Conservation (phyloP, 2,888 invertebrate species). For the Leucophenga maculata region DNA sequence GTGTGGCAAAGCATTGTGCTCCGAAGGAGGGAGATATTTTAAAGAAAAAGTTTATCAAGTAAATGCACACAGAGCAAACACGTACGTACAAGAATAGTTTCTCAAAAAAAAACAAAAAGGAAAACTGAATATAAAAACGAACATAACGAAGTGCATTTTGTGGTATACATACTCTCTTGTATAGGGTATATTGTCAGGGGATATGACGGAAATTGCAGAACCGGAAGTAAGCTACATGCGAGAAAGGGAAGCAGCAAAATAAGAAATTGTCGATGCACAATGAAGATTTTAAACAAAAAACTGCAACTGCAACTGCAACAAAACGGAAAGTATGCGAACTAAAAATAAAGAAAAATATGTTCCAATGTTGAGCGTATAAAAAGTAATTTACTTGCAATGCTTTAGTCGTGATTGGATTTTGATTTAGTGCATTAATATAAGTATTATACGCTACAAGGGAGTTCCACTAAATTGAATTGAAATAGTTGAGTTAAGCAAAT, state of each 20-base stretch:
- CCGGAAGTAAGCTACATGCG: neutral
- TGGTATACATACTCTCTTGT: too few species aligned
- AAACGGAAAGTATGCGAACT: slow-evolving; percentile 21
- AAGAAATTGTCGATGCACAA: neutral
- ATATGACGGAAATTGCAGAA: neutral
- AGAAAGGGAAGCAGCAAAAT: too few species aligned
- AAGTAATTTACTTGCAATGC: slow-evolving; percentile 54
- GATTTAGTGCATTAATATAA: slow-evolving; percentile 29
- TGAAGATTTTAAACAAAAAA: neutral
- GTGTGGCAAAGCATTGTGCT: too few species aligned
- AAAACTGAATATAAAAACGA: too few species aligned
- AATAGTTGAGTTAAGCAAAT: neutral
- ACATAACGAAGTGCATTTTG: too few species aligned
- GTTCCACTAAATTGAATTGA: neutral
- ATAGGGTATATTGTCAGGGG: neutral
- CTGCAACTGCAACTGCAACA: slow-evolving; percentile 10
- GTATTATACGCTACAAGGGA: neutral
- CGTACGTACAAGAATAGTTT: too few species aligned
- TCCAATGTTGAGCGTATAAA: slow-evolving; percentile 1
- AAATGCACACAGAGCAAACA: neutral
- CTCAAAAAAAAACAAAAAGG: too few species aligned
- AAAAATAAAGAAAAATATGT: slow-evolving; percentile 17
- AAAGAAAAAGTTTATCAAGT: neutral
- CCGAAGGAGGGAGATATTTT: too few species aligned
- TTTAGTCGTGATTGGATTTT: slow-evolving; percentile 55